Base-by-base conservation (phyloP, 2,113 vertebrate genomes). In the Hucho hucho region DNA sequence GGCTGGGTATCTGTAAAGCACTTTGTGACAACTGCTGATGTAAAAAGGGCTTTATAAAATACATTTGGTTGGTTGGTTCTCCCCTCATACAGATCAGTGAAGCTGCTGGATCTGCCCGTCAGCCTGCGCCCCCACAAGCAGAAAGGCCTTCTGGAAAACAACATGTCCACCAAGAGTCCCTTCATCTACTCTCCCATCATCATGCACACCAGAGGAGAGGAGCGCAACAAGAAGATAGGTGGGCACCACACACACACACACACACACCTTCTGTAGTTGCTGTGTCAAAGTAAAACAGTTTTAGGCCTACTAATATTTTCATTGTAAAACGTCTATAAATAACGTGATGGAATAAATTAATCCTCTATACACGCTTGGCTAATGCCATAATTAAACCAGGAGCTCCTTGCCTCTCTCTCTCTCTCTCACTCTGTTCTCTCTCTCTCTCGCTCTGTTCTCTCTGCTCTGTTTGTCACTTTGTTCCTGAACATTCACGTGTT, bases 181-280 rank as follows among this genome's bases (percentile, higher is more conserved):
- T 99, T 99, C 89, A 99, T 99, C 90, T 99, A 99, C 89, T 99
- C 98, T 0, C 98, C 98, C 0, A 99, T 99, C 86, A 96, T 95
- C 22, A 94, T 96, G 0, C 97, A 99, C 91, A 96, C 81, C 92
- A 94, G 97, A 12, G 94, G 94, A 79, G 98, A 99, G 78, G 97
- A 99, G 71, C 92, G 95, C 64, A 92, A 28, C 81, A 97, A 97
- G 88, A 98, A 98, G 87, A 99, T 98, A 63, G 97, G 97, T 99
- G 82, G 86, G 94, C 53, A 13, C 32, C 70, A 20, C 26, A 0
- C 70, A 59, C 24, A 16, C 47, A 28, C 22, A 3, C 32, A 37
- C 49, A 53, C 49, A 56, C 49, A 1, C 49, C 12, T 65, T 5
- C 14, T 18, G 14, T 29, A 16, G 12, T 13, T 29, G 26, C 24